These are phyloP conservation scores for Pavo muticus DNA, from an alignment of 2,113 vertebrate species.

Conservation along the genomic window DNA sequence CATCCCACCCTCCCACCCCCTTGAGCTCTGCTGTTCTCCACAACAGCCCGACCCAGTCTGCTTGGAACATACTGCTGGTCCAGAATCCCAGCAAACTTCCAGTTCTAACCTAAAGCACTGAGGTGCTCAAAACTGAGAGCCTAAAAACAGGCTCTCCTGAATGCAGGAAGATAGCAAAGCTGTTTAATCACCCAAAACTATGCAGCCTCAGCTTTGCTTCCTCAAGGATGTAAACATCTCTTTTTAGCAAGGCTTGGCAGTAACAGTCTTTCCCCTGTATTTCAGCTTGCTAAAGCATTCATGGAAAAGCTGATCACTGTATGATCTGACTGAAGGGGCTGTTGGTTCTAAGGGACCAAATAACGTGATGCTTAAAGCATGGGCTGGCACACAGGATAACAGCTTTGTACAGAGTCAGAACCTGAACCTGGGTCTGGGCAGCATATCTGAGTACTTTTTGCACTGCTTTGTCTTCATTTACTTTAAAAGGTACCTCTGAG, in stretches of 20 bases:
- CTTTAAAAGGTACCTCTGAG: background rate
- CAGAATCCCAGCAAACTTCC: background rate
- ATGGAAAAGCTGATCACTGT: background rate
- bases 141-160: conserved; percentile 18
- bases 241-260: conserved; percentile 45
- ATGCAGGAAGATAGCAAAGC: conserved; percentile 33
- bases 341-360: background rate
- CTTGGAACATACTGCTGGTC: background rate
- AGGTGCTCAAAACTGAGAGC: fast-evolving
- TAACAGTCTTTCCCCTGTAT: background rate
- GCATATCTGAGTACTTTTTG: background rate
- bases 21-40: background rate
- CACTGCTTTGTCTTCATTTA: background rate
- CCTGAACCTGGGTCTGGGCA: background rate
- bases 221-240: conserved; percentile 37
- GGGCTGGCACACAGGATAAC: background rate
- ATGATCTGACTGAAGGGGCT: background rate
- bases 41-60: background rate
- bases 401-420: background rate
- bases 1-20: fast-evolving
- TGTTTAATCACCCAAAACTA: conserved; percentile 36
- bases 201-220: background rate
- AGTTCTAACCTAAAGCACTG: background rate
- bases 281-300: conserved; percentile 26
- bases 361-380: background rate